Percentiles rank a stretch among this genome's conserved stretches.
phyloP scores from a whole-genome alignment of 1,140 invertebrate species.

The Antheraea pernyi region DNA sequence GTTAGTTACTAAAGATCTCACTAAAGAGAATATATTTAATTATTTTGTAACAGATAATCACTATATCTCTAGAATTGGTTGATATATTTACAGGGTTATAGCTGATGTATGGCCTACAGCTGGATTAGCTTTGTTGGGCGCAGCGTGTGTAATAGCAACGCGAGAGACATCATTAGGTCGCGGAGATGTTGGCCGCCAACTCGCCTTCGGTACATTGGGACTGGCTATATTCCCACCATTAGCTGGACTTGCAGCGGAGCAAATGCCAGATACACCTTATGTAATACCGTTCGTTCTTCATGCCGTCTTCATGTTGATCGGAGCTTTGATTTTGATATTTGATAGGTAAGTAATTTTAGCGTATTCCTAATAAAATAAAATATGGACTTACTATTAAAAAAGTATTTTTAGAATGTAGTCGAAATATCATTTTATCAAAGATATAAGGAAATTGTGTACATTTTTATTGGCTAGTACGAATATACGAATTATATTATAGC shows the following conservation, averaged over 20 bases:
- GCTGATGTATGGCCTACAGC: slow-evolving; percentile 89
- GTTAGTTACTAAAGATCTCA: too few species aligned
- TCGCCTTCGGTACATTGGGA: slow-evolving; percentile 87
- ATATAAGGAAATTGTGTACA: too few species aligned
- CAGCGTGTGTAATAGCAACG: slow-evolving; percentile 89
- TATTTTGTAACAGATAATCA: too few species aligned
- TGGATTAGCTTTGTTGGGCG: slow-evolving; percentile 84
- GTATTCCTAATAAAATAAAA: too few species aligned
- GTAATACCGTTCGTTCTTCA: slow-evolving; percentile 81
- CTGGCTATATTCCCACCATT: slow-evolving; percentile 86
- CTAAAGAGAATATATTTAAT: too few species aligned
- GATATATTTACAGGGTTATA: slow-evolving; percentile 77
- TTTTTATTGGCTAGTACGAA: too few species aligned
- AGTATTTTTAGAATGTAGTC: too few species aligned
- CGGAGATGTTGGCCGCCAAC: slow-evolving; percentile 89
- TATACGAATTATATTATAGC: too few species aligned
- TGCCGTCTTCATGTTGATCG: slow-evolving; percentile 81
- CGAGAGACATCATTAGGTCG: slow-evolving; percentile 88
- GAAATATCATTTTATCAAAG: too few species aligned
- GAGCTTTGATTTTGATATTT: slow-evolving; percentile 82
- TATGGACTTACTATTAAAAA: too few species aligned
- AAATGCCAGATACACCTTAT: slow-evolving; percentile 62
- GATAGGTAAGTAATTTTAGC: slow-evolving; percentile 73
- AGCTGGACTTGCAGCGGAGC: slow-evolving; percentile 78
- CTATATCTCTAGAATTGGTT: not conserved